Evolutionary conservation across 2,797 vertebrate genomes (phyloP).

Genomic region (Lepilemur septentrionalis): DNA sequence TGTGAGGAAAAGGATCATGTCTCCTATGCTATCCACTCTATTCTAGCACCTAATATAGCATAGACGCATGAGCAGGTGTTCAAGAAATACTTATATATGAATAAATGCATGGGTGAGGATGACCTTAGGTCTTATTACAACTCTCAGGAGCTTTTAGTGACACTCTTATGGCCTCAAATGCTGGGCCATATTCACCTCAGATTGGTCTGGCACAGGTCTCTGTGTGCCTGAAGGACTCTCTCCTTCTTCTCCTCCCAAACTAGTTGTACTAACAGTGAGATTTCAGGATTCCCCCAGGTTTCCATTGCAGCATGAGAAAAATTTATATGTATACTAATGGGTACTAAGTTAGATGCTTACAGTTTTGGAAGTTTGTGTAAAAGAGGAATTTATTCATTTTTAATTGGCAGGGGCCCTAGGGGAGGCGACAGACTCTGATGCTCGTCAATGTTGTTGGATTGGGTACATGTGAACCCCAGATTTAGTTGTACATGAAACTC

Average conservation of each 20-base stretch:
- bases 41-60: background rate
- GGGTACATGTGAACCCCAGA: background rate
- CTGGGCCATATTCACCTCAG: background rate
- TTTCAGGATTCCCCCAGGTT: background rate
- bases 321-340: background rate
- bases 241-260: background rate
- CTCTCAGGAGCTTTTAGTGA: background rate
- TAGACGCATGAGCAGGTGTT: background rate
- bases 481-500: background rate
- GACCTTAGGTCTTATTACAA: background rate
- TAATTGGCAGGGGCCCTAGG: background rate
- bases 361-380: background rate
- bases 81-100: background rate
- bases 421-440: too few species aligned
- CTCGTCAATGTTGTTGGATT: background rate
- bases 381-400: background rate
- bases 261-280: background rate
- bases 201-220: background rate
- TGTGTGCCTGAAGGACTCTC: background rate
- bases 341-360: background rate
- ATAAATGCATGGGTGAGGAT: background rate
- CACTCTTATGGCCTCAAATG: background rate
- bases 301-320: background rate
- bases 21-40: background rate
- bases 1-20: fast-evolving